Evolutionary conservation across 1,140 invertebrate species (phyloP).

Genomic region (Scaptodrosophila lebanonensis): DNA sequence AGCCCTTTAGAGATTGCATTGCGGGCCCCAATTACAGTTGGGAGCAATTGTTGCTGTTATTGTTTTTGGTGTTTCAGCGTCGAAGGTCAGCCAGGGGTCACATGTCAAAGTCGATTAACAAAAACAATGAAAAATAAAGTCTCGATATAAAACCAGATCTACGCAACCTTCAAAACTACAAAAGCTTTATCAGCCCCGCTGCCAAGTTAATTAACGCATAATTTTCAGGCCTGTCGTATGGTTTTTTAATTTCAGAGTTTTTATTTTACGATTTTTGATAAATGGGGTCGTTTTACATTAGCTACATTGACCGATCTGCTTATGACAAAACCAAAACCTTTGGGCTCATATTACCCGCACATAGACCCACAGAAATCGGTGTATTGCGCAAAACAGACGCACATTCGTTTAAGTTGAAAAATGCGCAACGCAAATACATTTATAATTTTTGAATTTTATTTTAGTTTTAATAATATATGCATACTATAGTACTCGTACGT

Average conservation of each 20-base stretch:
- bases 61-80: neutral
- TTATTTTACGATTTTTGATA: slow-evolving; percentile 43
- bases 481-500: too few species aligned
- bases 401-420: too few species aligned
- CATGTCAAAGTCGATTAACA: slow-evolving; percentile 50
- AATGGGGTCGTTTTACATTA: slow-evolving; percentile 41
- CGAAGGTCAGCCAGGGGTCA: slow-evolving; percentile 59
- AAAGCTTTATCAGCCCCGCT: slow-evolving; percentile 29
- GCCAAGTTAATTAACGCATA: slow-evolving; percentile 64
- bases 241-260: slow-evolving; percentile 10
- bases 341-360: slow-evolving; percentile 37
- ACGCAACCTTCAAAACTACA: slow-evolving; percentile 21
- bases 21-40: slow-evolving; percentile 34
- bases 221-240: slow-evolving; percentile 51
- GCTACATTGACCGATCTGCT: slow-evolving; percentile 38
- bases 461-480: too few species aligned
- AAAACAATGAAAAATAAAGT: too few species aligned
- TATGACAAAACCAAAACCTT: slow-evolving; percentile 12
- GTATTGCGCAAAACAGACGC: slow-evolving; percentile 9
- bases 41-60: slow-evolving; percentile 22
- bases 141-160: slow-evolving; percentile 51
- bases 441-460: too few species aligned
- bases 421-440: too few species aligned
- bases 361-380: slow-evolving; percentile 7
- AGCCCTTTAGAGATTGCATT: slow-evolving; percentile 1